These are phyloP conservation scores for Florisuga fusca DNA, from an alignment of 2,797 vertebrate genomes.

Conservation along the genomic window DNA sequence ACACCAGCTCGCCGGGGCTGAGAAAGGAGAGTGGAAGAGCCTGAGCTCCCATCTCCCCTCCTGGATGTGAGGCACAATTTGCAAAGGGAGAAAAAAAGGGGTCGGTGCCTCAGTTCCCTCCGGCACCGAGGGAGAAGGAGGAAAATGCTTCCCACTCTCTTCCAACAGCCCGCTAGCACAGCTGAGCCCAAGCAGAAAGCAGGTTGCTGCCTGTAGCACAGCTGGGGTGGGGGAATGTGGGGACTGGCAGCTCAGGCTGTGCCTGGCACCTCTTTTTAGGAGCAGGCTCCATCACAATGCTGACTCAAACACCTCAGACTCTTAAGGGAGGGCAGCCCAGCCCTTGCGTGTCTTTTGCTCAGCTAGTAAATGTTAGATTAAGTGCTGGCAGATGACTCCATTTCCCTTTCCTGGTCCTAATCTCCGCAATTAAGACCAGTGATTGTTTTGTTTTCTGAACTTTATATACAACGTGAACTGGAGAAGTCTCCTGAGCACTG, in stretches of 20 bases:
- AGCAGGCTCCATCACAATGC: neutral
- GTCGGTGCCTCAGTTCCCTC: neutral
- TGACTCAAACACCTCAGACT: neutral
- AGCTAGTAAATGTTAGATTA: conserved; percentile 24
- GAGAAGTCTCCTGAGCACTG: neutral
- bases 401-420: conserved; percentile 26
- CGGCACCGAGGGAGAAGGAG: neutral
- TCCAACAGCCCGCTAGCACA: neutral
- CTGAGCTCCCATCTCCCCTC: neutral
- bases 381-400: neutral
- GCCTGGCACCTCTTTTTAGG: neutral
- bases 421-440: neutral
- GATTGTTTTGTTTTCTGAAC: conserved; percentile 36
- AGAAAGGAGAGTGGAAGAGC: neutral
- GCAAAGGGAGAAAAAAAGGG: neutral
- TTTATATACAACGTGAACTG: neutral
- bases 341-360: neutral
- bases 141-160: neutral
- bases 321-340: neutral
- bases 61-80: accelerated
- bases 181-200: neutral
- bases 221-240: no score
- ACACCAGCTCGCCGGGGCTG: accelerated
- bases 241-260: neutral
- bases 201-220: neutral